Percentiles rank a stretch among this genome's conserved stretches.
These are phyloP conservation scores for Drosophila meridiana DNA, from an alignment of 2,888 invertebrate genomes.

Conservation along the genomic window DNA sequence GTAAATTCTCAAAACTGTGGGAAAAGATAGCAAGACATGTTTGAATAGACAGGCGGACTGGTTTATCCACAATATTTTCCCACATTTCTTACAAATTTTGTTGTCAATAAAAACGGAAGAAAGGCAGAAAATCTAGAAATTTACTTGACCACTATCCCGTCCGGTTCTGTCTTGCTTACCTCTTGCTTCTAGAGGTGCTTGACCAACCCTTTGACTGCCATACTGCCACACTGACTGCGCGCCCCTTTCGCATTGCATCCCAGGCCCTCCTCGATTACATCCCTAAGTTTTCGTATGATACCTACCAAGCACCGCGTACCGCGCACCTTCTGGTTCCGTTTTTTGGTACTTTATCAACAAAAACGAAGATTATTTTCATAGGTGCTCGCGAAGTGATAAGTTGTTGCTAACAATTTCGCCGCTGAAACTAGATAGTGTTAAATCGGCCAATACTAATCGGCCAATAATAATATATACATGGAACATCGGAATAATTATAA, in stretches of 20 bases:
- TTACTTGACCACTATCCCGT: constrained; percentile 40
- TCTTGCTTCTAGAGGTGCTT: constrained; percentile 19
- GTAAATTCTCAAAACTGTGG: constrained; percentile 18
- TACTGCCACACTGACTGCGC: neutral
- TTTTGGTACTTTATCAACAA: neutral
- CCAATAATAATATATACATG: too few relatives aligned
- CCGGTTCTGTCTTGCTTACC: neutral
- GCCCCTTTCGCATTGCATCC: neutral
- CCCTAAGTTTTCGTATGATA: neutral
- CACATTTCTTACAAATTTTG: constrained; percentile 50
- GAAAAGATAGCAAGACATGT: constrained; percentile 36
- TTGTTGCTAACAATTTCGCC: neutral
- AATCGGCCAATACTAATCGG: too few relatives aligned
- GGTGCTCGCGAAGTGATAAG: neutral
- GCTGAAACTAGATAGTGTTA: too few relatives aligned
- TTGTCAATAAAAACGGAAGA: constrained; percentile 45
- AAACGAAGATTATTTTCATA: neutral
- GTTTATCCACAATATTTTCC: constrained; percentile 67
- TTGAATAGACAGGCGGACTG: constrained; percentile 38
- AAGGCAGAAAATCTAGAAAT: constrained; percentile 33
- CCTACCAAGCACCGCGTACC: neutral
- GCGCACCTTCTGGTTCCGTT: neutral
- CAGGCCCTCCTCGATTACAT: neutral
- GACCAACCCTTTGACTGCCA: constrained; percentile 47
- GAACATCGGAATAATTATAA: too few relatives aligned